Evolutionary conservation across 2,113 vertebrate species (phyloP).

Genomic region (Heterotilapia buettikoferi): DNA sequence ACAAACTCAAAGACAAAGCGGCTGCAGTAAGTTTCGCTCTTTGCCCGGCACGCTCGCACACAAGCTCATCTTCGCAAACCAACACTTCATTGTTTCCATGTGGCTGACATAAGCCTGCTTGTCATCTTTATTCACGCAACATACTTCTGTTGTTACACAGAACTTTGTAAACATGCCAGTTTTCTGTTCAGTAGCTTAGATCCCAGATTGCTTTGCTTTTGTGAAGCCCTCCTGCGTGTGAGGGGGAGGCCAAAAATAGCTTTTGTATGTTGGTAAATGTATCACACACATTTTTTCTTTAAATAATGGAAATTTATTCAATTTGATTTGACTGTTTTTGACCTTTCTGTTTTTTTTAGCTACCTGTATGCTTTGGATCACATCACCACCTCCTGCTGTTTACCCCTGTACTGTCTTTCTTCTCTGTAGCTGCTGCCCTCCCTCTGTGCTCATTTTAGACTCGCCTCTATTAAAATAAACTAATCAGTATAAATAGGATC

Average conservation of each 20-base stretch:
- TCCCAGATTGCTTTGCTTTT: neutral
- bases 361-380: neutral
- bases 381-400: neutral
- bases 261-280: neutral
- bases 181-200: neutral
- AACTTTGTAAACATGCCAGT: slow-evolving; percentile 21
- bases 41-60: neutral
- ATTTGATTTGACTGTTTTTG: neutral
- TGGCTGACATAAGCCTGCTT: slow-evolving; percentile 22
- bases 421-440: neutral
- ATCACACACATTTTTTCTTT: neutral
- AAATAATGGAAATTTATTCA: neutral
- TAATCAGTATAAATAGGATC: neutral
- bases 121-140: slow-evolving; percentile 13
- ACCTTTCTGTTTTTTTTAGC: neutral
- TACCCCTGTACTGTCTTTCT: neutral
- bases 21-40: neutral
- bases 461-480: neutral
- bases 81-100: slow-evolving; percentile 5
- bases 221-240: neutral
- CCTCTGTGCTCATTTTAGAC: neutral
- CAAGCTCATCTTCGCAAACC: neutral
- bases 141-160: neutral
- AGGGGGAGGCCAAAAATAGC: neutral
- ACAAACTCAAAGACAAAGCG: neutral